Conservation (phyloP, 2,797 vertebrate genomes). For the Alcedo quadribrachys region DNA sequence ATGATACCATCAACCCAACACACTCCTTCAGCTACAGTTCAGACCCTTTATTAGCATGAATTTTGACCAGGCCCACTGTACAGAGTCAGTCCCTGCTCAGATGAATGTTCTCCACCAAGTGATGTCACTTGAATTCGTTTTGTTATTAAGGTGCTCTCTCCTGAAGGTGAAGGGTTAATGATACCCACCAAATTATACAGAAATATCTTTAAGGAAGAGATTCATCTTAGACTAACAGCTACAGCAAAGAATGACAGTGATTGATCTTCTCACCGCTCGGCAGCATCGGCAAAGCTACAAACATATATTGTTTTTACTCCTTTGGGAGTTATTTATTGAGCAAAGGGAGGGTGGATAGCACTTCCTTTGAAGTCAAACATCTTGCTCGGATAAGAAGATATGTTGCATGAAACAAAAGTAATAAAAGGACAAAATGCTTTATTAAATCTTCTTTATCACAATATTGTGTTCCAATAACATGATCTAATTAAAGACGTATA, state of each 20-base stretch:
- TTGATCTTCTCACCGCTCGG: slow-evolving; percentile 75
- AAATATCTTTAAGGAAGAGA: slow-evolving; percentile 56
- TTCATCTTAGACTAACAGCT: slow-evolving; percentile 40
- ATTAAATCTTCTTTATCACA: slow-evolving; percentile 83
- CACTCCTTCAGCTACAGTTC: neutral
- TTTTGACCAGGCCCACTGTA: neutral
- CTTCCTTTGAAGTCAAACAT: slow-evolving; percentile 84
- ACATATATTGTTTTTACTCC: slow-evolving; percentile 69
- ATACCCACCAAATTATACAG: slow-evolving; percentile 18
- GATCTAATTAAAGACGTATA: slow-evolving; percentile 82
- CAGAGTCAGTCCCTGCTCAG: neutral
- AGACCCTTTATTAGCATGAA: neutral
- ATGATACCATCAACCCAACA: neutral
- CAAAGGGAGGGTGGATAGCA: slow-evolving; percentile 71
- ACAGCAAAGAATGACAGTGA: slow-evolving; percentile 48
- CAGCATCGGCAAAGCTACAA: slow-evolving; percentile 57
- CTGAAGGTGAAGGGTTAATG: slow-evolving; percentile 18
- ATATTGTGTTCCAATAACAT: slow-evolving; percentile 75
- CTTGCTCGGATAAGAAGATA: slow-evolving; percentile 79
- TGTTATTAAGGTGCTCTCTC: neutral
- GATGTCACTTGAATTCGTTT: neutral
- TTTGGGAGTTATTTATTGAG: slow-evolving; percentile 78
- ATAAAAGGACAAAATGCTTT: slow-evolving; percentile 82
- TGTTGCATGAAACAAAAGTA: slow-evolving; percentile 78
- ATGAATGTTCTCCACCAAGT: neutral